Percentiles rank a stretch among this genome's conserved stretches.
phyloP scores from a whole-genome alignment of 2,113 vertebrate species.

The Apistogramma diplotaenia region DNA sequence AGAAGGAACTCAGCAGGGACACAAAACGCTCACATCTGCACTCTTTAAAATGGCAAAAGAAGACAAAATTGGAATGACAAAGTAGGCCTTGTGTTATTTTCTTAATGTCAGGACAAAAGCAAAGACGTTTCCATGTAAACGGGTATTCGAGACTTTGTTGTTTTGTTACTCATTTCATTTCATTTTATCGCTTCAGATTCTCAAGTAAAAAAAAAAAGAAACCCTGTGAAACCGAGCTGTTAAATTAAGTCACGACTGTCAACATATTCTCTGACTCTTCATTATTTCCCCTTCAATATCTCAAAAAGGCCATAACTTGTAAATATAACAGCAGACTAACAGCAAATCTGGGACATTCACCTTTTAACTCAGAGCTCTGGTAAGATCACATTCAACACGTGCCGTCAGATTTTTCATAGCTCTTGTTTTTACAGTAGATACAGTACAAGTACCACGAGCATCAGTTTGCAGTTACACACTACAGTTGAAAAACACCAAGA shows the following conservation, averaged over 20 bases:
- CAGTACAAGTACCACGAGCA: not conserved
- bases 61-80: not conserved
- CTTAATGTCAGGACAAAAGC: not conserved
- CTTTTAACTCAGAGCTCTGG: not conserved
- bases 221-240: not conserved
- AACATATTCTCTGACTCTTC: not conserved
- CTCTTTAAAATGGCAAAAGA: not conserved
- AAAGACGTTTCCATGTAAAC: not conserved
- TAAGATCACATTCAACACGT: not conserved
- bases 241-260: not conserved
- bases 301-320: not conserved
- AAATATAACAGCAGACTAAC: not conserved
- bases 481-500: not conserved
- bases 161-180: not conserved
- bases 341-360: not conserved
- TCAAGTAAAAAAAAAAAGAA: not conserved
- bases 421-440: not conserved
- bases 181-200: not conserved
- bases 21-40: not conserved
- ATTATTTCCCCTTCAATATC: not conserved
- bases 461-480: not conserved
- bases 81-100: not conserved
- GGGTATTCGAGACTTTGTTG: not conserved
- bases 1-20: constrained; percentile 15
- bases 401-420: not conserved